These are phyloP conservation scores for Callionymus lyra DNA, from an alignment of 2,113 vertebrate genomes.

Conservation along the genomic window DNA sequence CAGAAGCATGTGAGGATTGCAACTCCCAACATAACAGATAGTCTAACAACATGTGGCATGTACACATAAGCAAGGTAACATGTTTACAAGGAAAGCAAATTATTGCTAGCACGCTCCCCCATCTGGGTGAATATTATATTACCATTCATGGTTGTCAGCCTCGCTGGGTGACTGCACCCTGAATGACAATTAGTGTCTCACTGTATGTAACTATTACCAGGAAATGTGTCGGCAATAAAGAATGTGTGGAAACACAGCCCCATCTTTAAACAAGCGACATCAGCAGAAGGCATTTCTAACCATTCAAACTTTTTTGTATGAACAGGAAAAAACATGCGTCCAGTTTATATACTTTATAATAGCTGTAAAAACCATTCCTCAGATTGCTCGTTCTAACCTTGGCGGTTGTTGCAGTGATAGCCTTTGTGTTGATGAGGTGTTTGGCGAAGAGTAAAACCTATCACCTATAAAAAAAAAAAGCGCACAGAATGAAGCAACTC, in stretches of 20 bases:
- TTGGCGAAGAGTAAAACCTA: constrained; percentile 16
- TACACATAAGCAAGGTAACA: too few species aligned
- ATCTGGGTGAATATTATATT: constrained; percentile 22
- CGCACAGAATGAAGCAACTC: constrained; percentile 11
- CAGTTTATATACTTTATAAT: too few species aligned
- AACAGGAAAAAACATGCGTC: too few species aligned
- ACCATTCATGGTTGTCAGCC: constrained; percentile 42
- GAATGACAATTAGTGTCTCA: constrained; percentile 58
- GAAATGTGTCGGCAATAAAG: neutral
- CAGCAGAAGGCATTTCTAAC: too few species aligned
- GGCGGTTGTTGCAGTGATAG: constrained; percentile 12
- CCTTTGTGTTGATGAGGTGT: constrained; percentile 23
- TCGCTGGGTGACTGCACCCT: constrained; percentile 36
- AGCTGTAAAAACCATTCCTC: too few species aligned
- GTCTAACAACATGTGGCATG: too few species aligned
- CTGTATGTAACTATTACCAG: constrained; percentile 32
- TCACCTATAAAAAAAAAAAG: constrained; percentile 31
- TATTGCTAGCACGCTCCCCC: too few species aligned
- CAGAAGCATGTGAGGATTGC: too few species aligned
- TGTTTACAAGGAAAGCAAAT: too few species aligned
- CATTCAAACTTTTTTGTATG: too few species aligned
- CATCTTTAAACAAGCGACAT: too few species aligned
- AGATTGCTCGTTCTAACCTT: constrained; percentile 6
- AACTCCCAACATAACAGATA: too few species aligned
- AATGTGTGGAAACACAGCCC: neutral